These are phyloP conservation scores for Cavia porcellus DNA, from an alignment of 2,113 vertebrate species.

Conservation along the genomic window DNA sequence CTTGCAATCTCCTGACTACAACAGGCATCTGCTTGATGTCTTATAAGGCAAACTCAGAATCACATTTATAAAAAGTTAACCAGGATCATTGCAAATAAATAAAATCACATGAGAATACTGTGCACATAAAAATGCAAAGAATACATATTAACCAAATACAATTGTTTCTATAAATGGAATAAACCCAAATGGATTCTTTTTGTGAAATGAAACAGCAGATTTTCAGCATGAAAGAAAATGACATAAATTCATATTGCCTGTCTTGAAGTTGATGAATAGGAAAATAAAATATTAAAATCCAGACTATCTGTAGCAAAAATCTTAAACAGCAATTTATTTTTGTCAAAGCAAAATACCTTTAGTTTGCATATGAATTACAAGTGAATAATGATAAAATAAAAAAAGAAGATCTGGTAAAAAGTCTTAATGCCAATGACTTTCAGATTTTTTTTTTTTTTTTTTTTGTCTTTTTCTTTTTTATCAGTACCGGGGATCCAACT, in stretches of 20 bases:
- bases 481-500: no score
- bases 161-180: background rate
- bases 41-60: background rate
- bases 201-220: background rate
- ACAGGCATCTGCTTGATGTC: background rate
- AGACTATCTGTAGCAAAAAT: background rate
- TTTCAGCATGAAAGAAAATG: conserved; percentile 33
- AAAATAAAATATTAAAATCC: conserved; percentile 55
- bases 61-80: conserved; percentile 6
- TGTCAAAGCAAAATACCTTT: conserved; percentile 26
- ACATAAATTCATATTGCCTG: background rate
- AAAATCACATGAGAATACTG: background rate
- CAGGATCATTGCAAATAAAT: background rate
- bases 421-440: background rate
- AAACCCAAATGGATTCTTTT: background rate
- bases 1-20: background rate
- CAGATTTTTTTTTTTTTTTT: background rate
- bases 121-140: background rate
- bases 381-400: background rate
- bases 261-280: background rate
- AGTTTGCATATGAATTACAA: background rate
- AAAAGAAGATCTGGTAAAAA: background rate
- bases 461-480: no score
- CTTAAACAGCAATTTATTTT: background rate
- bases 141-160: background rate